Base-by-base conservation (phyloP, 1,140 invertebrate species). In the Drosophila subpulchrella region DNA sequence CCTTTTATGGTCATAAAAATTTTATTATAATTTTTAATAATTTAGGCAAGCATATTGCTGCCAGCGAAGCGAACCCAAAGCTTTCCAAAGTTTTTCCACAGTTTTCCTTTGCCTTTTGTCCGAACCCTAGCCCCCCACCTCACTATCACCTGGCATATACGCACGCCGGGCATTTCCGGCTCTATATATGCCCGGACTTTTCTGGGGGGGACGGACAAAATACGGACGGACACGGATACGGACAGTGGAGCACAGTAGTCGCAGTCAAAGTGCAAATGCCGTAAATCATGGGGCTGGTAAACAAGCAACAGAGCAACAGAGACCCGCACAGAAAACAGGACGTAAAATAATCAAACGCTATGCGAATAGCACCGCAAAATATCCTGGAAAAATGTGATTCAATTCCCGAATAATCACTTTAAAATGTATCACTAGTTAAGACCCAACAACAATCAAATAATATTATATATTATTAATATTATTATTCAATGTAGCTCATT, bases 1-100 rank as follows among this genome's bases (percentile, higher is more conserved):
- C 72, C 71, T 81, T 84, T 81, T 77, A 85, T 81, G 81, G 77
- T 81, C 77, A 81, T 84, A 85, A 85, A 85, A 85, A 81, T 85
- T 84, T 81, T 85, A 84, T 85, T 84, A 84, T 81, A 85, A 85
- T 85, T 84, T 84, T 84, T 85, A 84, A 84, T 85, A 84, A 84
- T 84, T 84, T 81, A 84, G 63, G 53, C 77, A 75, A 76, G 66
- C 76, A 76, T 72, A 77, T 77, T 77, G 78, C 72, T 75, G 50
- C 41, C 68, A 51, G 70, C 67, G 17, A 51, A 46, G 55, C 38
- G 50, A 70, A 65, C 44, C 12, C 30, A 30, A 4, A 51, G 48
- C 48, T 34, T 34, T 34, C 48, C 48, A 30, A 53, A 53, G 50
- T 53, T 53, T 36, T 53, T 36, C 50, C 50, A 53, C 50, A 36